Evolutionary conservation across 1,140 invertebrate species (phyloP), one percentile per base, ranked within the genome.

Genomic region (Aphidius ervi): DNA sequence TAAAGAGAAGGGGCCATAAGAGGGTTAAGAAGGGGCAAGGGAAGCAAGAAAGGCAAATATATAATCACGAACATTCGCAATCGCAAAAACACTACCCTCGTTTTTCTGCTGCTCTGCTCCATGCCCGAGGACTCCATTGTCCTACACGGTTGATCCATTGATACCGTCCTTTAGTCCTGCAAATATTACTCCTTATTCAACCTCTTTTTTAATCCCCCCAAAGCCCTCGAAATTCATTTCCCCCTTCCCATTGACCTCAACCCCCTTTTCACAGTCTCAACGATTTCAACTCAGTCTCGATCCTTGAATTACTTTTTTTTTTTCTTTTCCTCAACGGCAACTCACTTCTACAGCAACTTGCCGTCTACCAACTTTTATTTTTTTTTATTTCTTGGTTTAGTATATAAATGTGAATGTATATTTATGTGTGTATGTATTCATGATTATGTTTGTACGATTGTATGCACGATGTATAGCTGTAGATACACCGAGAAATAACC

Each of bases 91-190:
- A 62, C 64, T 48, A 49, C 56, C 61, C 52, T 31, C 43, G 55
- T 49, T 68, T 63, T 77, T 68, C 74, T 78, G 74, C 62, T 78
- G 41, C 70, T 76, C 74, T 78, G 76, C 69, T 78, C 68, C 65
- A 59, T 58, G 65, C 65, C 62, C 68, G 66, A 70, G 69, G 69
- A 66, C 70, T 76, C 70, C 70, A 74, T 76, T 77, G 75, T 77
- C 73, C 72, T 75, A 69, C 65, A 60, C 64, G 63, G 31, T 46
- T 60, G 60, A 59, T 42, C 58, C 61, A 61, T 39, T 49, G 49
- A 48, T 47, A 52, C 20, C 41, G 52, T 63, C 65, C 63, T 62
- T 62, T 63, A 59, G 63, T 58, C 65, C 62, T 64, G 62, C 46
- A 50, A 37, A 23, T 39, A 43, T 54, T 56, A 39, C 56, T 64